These are phyloP conservation scores for Oreochromis spilurus DNA, from an alignment of 2,113 vertebrate genomes.

Conservation along the genomic window DNA sequence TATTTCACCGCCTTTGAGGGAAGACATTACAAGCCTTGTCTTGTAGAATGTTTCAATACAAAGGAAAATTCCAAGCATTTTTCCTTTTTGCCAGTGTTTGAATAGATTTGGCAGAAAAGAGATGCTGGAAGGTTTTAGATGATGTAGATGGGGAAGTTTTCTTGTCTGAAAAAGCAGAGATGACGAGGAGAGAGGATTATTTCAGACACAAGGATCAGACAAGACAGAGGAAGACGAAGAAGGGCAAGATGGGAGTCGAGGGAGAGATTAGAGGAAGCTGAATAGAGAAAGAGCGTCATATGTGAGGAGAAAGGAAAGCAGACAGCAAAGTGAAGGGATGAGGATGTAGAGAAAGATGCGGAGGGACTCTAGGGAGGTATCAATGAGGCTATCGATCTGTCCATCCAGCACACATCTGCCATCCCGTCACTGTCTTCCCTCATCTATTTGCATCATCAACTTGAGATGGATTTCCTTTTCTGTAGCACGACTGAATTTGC, in stretches of 20 bases:
- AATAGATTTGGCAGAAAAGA: neutral
- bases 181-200: neutral
- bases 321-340: constrained; percentile 18
- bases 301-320: constrained; percentile 45
- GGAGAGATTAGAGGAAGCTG: constrained; percentile 39
- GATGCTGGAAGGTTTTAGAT: neutral
- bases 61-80: neutral
- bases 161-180: neutral
- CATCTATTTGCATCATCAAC: constrained; percentile 21
- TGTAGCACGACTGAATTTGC: neutral
- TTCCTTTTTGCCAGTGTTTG: neutral
- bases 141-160: neutral
- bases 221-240: neutral
- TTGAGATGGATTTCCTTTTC: neutral
- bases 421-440: constrained; percentile 29
- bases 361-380: constrained; percentile 46
- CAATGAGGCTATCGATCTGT: constrained; percentile 53
- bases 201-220: neutral
- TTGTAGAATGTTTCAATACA: neutral
- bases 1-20: neutral
- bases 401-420: constrained; percentile 32
- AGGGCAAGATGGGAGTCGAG: constrained; percentile 10
- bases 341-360: neutral
- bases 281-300: constrained; percentile 3
- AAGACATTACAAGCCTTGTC: neutral